Evolutionary conservation across 1,140 invertebrate species (phyloP).

Genomic region (Caenorhabditis tropicalis): DNA sequence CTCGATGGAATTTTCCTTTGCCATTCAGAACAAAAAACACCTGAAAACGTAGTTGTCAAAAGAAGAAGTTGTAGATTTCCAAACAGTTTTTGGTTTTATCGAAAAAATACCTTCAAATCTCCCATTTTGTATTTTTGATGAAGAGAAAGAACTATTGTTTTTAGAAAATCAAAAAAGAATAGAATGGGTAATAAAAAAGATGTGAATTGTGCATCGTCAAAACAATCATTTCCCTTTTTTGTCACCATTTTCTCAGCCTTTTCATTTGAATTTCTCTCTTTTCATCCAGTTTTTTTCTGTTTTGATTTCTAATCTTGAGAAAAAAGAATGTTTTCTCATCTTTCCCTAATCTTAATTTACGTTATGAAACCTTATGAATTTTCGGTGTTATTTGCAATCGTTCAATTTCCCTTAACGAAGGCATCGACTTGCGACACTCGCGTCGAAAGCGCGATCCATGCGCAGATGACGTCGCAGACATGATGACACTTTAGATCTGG

Average conservation of each 20-base stretch:
- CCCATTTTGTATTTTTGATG: not conserved
- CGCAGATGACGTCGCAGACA: not conserved
- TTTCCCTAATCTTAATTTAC: not conserved
- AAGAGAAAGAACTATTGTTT: not conserved
- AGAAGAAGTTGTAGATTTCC: no score
- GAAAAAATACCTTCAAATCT: not conserved
- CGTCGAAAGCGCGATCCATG: not conserved
- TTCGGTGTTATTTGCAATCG: not conserved
- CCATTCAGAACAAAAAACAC: slow-evolving; percentile 58
- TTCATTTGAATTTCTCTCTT: no score
- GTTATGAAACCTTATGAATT: slow-evolving; percentile 16
- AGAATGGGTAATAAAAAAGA: not conserved
- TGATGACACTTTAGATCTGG: not conserved
- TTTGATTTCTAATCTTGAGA: no score
- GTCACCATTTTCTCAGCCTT: not conserved
- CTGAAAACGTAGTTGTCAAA: not conserved
- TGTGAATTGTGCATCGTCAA: not conserved
- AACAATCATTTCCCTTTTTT: not conserved
- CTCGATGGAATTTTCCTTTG: slow-evolving; percentile 49
- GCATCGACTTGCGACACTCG: slow-evolving; percentile 25
- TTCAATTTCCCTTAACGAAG: slow-evolving; percentile 13
- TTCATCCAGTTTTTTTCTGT: no score
- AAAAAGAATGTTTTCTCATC: no score
- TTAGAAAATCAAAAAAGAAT: not conserved
- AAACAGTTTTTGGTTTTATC: not conserved